Base-by-base conservation (phyloP, 2,113 vertebrate species). In the Mus musculus region DNA sequence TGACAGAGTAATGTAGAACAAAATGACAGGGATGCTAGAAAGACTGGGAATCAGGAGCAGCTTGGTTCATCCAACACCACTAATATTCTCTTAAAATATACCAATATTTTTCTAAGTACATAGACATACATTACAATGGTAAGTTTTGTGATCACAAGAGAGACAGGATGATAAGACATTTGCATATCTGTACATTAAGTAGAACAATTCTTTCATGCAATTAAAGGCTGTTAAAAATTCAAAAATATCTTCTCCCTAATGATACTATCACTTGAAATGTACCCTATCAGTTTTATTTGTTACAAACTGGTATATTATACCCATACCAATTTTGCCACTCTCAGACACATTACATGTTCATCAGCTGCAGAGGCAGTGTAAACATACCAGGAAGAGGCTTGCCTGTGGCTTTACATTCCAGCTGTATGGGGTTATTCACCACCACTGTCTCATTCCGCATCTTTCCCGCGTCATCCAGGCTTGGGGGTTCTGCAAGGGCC, bases 361-460 rank as follows among this genome's bases (percentile, higher is more conserved):
- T 88, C 95, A n/a, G 19, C 3, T 81, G 65, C 6, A 56, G 36
- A 71, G 8, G 1, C 5, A 75, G 69, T 0, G 8, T 5, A 75
- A 88, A 76, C 86, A 28, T 97, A 99, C 99, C 99, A 96, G 99
- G 99, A 11, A 98, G 85, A 90, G 99, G 99, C 89, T 98, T 99
- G 87, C 99, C 99, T 85, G 98, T 97, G 4, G 98, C 99, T 97
- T 98, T 99, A 96, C 99, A 99, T 93, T 99, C 98, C 39, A 99
- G 98, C 91, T 99, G 99, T 36, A 99, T 97, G 26, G 99, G 98
- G 97, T 98, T 99, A 93, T 99, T 99, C 65, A 99, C 97, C 90
- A 99, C 98, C 90, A 99, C 98, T 0, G 99, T 99, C 97, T 99
- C 99, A 97, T 99, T 99, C 96, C 99, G 91, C 67, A 98, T 98